These are phyloP conservation scores for Carassius carassius DNA, from an alignment of 2,113 vertebrate species.

Conservation along the genomic window DNA sequence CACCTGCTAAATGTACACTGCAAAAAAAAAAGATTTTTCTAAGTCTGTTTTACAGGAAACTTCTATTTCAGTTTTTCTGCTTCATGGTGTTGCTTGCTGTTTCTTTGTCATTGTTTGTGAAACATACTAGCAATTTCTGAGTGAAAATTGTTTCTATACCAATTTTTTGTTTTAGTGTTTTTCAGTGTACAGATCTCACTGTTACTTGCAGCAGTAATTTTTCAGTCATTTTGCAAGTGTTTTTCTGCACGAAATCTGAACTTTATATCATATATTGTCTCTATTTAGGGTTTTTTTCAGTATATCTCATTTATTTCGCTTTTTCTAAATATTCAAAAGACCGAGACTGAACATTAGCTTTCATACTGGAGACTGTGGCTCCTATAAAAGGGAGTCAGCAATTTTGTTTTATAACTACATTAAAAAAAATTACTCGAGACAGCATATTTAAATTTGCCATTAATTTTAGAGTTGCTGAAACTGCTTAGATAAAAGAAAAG, in stretches of 20 bases:
- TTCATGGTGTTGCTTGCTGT: too few relatives aligned
- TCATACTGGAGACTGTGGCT: not conserved
- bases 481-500: not conserved
- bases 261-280: not conserved
- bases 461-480: not conserved
- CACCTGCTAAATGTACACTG: not conserved
- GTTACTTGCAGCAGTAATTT: not conserved
- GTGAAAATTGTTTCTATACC: too few relatives aligned
- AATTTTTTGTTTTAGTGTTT: too few relatives aligned
- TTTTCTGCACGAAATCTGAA: not conserved
- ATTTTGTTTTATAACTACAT: not conserved
- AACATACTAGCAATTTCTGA: too few relatives aligned
- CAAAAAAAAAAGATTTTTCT: too few relatives aligned
- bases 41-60: too few relatives aligned
- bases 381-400: not conserved
- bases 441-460: not conserved
- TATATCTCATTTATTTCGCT: too few relatives aligned
- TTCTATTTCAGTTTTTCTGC: too few relatives aligned
- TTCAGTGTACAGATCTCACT: not conserved
- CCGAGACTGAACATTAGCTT: not conserved
- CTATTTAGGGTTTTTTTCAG: not conserved
- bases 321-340: too few relatives aligned
- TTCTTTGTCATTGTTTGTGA: too few relatives aligned
- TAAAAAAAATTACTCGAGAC: not conserved
- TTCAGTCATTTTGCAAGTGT: not conserved